Conservation (phyloP, 1,140 invertebrate species). For the Drosophila fuyamai region DNA sequence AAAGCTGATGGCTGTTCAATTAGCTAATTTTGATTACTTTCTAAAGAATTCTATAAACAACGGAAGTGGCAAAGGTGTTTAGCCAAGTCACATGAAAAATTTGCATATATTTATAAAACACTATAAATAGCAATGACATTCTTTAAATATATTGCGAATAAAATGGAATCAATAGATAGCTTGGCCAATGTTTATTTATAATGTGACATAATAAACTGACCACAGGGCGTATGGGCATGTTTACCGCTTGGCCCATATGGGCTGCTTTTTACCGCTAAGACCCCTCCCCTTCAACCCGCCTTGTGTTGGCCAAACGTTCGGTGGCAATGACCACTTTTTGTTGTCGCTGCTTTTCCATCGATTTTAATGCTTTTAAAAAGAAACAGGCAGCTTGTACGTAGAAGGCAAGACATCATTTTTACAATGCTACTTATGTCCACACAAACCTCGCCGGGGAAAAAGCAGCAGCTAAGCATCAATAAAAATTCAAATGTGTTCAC, state of each 20-base stretch:
- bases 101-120: not conserved
- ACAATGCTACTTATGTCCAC: slow-evolving; percentile 78
- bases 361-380: slow-evolving; percentile 72
- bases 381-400: slow-evolving; percentile 68
- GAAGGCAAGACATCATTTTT: slow-evolving; percentile 82
- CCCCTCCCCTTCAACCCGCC: not conserved
- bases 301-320: slow-evolving; percentile 19
- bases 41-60: slow-evolving; percentile 12
- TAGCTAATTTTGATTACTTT: not conserved
- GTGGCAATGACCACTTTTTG: slow-evolving; percentile 52
- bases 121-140: slow-evolving; percentile 23
- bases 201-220: slow-evolving; percentile 32
- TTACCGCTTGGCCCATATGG: slow-evolving; percentile 30
- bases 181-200: slow-evolving; percentile 9
- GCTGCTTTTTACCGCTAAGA: slow-evolving; percentile 34
- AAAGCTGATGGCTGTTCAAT: not conserved
- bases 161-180: slow-evolving; percentile 2
- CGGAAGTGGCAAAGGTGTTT: slow-evolving; percentile 2
- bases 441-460: slow-evolving; percentile 19
- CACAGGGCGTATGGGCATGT: slow-evolving; percentile 39
- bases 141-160: slow-evolving; percentile 27
- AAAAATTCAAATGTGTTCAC: slow-evolving; percentile 78
- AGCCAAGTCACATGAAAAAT: slow-evolving; percentile 1
- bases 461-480: slow-evolving; percentile 64
- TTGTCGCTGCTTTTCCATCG: slow-evolving; percentile 60